A percentile compares a stretch with the other conserved stretches of the same genome.
These are phyloP conservation scores for Calephelis perditalis DNA, from an alignment of 2,888 invertebrate genomes.

Conservation along the genomic window DNA sequence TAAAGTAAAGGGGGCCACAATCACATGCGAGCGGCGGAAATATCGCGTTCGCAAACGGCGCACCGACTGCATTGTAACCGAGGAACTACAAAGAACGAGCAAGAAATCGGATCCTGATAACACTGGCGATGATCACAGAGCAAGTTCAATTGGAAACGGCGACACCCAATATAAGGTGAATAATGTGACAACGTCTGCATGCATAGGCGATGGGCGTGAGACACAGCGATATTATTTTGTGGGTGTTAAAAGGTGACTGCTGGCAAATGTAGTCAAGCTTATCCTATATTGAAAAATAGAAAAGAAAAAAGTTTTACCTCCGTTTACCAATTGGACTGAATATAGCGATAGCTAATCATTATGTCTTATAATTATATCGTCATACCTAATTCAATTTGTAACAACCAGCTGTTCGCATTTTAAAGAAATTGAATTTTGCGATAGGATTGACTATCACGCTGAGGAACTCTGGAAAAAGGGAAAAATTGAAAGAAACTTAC, in stretches of 20 bases:
- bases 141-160: constrained; percentile 46
- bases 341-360: no score
- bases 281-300: no score
- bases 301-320: no score
- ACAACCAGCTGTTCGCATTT: no score
- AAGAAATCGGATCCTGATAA: constrained; percentile 60
- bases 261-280: no score
- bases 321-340: no score
- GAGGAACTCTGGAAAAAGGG: no score
- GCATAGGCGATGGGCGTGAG: constrained; percentile 22
- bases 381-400: no score
- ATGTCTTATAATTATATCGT: no score
- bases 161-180: constrained; percentile 40
- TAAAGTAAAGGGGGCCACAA: constrained; percentile 72
- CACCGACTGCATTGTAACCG: constrained; percentile 65
- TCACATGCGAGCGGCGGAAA: constrained; percentile 72
- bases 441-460: no score
- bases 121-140: constrained; percentile 20
- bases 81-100: constrained; percentile 26
- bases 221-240: constrained; percentile 10
- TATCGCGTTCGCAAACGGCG: constrained; percentile 75
- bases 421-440: no score
- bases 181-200: constrained; percentile 32
- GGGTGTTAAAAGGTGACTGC: constrained; percentile 3
- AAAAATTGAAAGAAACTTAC: no score